Percentiles rank a stretch among this genome's conserved stretches.
phyloP scores from a whole-genome alignment of 30 jellyfish, hydroid and myxozoan genomes.

The Aurelia aurita region DNA sequence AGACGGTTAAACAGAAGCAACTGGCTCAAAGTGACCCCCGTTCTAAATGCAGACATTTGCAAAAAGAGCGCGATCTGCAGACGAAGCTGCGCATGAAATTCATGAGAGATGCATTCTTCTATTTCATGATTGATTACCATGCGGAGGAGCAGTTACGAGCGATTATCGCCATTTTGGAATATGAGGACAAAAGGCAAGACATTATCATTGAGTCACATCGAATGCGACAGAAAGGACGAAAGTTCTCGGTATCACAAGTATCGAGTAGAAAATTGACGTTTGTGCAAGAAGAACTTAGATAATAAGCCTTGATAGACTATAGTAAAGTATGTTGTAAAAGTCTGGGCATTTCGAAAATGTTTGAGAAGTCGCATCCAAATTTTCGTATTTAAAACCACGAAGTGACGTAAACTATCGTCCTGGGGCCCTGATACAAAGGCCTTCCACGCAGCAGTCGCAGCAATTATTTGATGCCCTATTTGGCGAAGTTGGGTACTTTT shows the following conservation, averaged over 20 bases:
- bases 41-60: conserved; percentile 33
- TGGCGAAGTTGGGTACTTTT: too few species aligned
- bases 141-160: conserved; percentile 97
- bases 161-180: conserved; percentile 90
- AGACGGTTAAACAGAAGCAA: background rate
- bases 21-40: background rate
- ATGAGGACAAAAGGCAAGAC: conserved; percentile 91
- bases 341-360: too few species aligned
- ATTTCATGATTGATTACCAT: conserved; percentile 95
- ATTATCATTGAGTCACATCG: conserved; percentile 86
- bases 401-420: too few species aligned
- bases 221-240: conserved; percentile 87
- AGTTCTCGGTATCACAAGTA: conserved; percentile 83
- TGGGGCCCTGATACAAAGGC: too few species aligned
- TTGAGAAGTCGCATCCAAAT: too few species aligned
- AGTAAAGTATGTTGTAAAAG: too few species aligned
- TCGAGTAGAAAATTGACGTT: conserved; percentile 88
- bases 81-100: conserved; percentile 83
- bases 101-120: conserved; percentile 93
- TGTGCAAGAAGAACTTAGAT: conserved; percentile 84
- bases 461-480: too few species aligned
- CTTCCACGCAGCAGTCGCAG: too few species aligned
- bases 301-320: background rate
- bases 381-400: too few species aligned
- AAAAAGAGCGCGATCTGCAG: conserved; percentile 69